phyloP scores from a whole-genome alignment of 2,888 invertebrate species.

The Mystacides longicornis region DNA sequence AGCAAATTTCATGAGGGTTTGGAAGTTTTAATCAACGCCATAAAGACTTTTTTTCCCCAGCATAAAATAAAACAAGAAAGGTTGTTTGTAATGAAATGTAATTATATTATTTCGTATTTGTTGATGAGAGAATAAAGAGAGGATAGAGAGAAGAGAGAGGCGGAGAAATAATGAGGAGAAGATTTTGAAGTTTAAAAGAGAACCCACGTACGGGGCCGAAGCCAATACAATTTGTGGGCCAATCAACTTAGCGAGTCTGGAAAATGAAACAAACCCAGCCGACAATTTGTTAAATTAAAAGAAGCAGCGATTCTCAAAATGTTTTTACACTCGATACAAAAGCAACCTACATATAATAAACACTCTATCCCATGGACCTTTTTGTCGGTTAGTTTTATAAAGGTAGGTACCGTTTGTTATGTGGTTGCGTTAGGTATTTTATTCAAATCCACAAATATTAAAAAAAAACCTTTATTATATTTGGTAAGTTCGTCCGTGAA shows the following conservation, averaged over 20 bases:
- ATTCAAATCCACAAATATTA: no score
- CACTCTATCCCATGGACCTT: constrained; percentile 4
- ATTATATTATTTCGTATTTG: background rate
- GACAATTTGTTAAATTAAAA: constrained; percentile 26
- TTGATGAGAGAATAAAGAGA: background rate
- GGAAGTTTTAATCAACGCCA: no score
- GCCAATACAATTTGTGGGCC: constrained; percentile 22
- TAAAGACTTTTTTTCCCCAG: background rate
- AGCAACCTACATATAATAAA: constrained; percentile 3
- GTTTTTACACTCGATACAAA: constrained; percentile 15
- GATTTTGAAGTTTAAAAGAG: background rate
- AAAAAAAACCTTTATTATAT: no score
- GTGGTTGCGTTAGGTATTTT: background rate
- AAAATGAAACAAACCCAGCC: constrained; percentile 16
- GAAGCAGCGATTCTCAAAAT: constrained; percentile 12
- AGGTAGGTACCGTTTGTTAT: background rate
- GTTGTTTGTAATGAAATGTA: background rate
- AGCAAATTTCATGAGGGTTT: no score
- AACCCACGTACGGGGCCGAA: constrained; percentile 6
- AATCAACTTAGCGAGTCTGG: constrained; percentile 18
- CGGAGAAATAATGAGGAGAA: background rate
- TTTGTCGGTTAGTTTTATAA: background rate
- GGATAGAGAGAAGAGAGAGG: background rate
- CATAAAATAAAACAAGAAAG: background rate
- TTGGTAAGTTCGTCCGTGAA: no score